Percentiles rank a stretch among this genome's conserved stretches.
These are phyloP conservation scores for Glyptemys insculpta DNA, from an alignment of 2,797 vertebrate genomes.

Conservation along the genomic window DNA sequence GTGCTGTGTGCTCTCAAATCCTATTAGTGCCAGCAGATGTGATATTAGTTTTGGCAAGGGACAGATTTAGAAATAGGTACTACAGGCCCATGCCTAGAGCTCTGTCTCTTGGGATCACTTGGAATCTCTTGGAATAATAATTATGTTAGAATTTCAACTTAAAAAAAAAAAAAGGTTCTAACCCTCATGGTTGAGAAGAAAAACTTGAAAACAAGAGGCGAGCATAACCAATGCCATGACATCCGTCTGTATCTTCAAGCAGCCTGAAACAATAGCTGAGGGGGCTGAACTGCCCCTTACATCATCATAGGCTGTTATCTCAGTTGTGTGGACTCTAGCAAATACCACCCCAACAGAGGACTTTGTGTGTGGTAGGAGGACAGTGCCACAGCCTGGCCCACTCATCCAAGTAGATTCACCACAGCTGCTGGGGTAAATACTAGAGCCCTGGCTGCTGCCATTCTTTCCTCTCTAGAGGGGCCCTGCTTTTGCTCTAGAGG, in stretches of 20 bases:
- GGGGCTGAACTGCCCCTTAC: neutral
- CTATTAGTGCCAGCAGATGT: neutral
- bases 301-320: neutral
- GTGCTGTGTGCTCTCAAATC: neutral
- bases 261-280: neutral
- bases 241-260: neutral
- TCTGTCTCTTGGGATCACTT: neutral
- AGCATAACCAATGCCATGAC: neutral
- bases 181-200: neutral
- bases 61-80: neutral
- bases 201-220: neutral
- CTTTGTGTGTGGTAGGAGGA: neutral
- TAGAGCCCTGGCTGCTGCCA: neutral
- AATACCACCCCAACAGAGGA: neutral
- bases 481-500: neutral
- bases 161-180: neutral
- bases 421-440: neutral
- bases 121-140: too few species aligned
- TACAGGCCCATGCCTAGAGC: neutral
- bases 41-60: accelerated
- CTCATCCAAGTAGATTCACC: neutral
- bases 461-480: neutral
- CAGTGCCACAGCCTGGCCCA: neutral
- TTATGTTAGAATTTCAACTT: neutral
- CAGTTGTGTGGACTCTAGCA: neutral